Evolutionary conservation across 2,888 invertebrate species (phyloP), one percentile per base, ranked within the genome.

Genomic region (Chrysotoxum bicinctum): DNA sequence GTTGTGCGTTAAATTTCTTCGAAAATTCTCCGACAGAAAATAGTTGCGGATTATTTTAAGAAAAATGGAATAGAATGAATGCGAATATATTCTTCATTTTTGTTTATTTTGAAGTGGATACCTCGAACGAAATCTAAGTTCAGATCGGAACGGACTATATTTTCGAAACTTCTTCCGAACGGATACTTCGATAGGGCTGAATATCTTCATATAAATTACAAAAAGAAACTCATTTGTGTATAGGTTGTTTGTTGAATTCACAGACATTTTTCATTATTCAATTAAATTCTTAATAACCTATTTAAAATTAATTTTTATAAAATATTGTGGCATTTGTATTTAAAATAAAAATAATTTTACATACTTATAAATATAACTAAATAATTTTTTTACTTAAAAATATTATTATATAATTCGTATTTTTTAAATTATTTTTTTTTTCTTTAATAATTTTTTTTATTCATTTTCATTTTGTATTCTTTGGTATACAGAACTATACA

Each of bases 401-500:
- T 37, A 32, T 35, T 8, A 21, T 14, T 58, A 2, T 30, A 30
- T 9, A 16, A 30, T 54, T n/a, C 10, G 14, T 14, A 6, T 32
- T 56, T 12, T 54, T 19, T 30, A 3, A 2, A 10, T 50, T 12
- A 19, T 14, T 23, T 52, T n/a, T n/a, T 23, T 5, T 32, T 45
- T 48, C 23, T 68, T 68, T 60, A 52, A 77, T 83, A 79, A 48
- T 62, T 64, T 64, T 60, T 37, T 66, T 83, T 56, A 48, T 62
- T 64, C 45, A 54, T 37, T 66, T 83, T 56, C 74, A 50, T 30
- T 74, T n/a, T n/a, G n/a, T 74, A 80, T 84, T 84, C 84, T 84
- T 84, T 84, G 84, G 84, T 84, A 80, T 75, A 74, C 40, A 69
- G 26, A 81, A 76, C 14, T 72, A 70, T 48, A 76, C 64, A 81